Evolutionary conservation across 2,888 invertebrate genomes (phyloP), one percentile per base, ranked within the genome.

Genomic region (Arge pagana): DNA sequence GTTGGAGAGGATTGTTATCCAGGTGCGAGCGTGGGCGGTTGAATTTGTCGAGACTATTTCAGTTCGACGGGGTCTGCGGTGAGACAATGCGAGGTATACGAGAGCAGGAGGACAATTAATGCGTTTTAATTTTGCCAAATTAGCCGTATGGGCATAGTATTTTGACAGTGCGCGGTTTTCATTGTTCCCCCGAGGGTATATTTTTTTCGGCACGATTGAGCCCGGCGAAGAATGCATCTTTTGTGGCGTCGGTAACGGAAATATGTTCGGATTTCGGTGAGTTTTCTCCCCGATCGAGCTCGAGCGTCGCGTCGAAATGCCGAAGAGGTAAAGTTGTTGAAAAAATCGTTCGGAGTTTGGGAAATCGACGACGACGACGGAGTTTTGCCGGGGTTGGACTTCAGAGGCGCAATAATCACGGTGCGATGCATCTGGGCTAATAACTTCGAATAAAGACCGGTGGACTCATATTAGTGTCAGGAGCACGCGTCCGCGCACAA

Each of bases 391-490:
- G 56, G 19, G 23, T 7, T 41, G 57, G 53, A 55, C 63, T 64
- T 61, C n/a, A n/a, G n/a, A n/a, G n/a, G n/a, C n/a, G n/a, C n/a
- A n/a, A n/a, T n/a, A n/a, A n/a, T n/a, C n/a, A n/a, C n/a, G n/a
- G n/a, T n/a, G n/a, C n/a, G n/a, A n/a, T n/a, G n/a, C n/a, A n/a
- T n/a, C n/a, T n/a, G 18, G 42, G 33, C 72, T 74, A 74, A 76
- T 76, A 74, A 74, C 72, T 76, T 71, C 72, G 75, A 75, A 74
- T 76, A 74, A 76, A 76, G 67, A 72, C 68, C 70, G 66, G 66
- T 62, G 67, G 71, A 73, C 73, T 72, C 74, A 72, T 74, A 76
- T 76, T 76, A 76, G 76, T 72, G 75, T 76, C 76, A 75, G 69
- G 58, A 72, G 72, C 76, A 76, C 73, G 73, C 74, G 71, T 68